Evolutionary conservation across 2,888 invertebrate species (phyloP), one percentile per base, ranked within the genome.

Genomic region (Melinaea menophilus): DNA sequence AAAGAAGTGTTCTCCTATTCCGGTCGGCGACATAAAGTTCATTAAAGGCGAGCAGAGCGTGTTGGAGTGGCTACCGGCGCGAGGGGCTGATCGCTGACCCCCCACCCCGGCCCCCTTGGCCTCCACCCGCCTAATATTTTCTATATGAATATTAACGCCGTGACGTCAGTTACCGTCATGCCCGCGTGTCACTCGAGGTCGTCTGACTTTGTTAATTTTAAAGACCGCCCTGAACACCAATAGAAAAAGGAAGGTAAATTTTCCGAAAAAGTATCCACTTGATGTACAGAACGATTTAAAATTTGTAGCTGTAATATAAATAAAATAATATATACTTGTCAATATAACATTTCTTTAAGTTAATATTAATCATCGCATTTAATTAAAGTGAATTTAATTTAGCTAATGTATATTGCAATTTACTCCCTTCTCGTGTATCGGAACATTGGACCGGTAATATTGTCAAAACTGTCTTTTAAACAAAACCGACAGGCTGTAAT

Each of bases 21-120:
- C 84, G 81, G 85, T 83, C 84, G 82, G 84, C 85, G 86, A 87
- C 87, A 85, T 85, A 90, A 88, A 89, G 89, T 89, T 90, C 88
- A 88, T 90, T 90, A 90, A 86, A 88, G 87, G 86, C 84, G 82
- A 78, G 81, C 82, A 79, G 82, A 81, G 86, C 90, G 90, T 90
- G 89, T 87, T 84, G 78, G 85, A 86, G 88, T 85, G 88, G 82
- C 79, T 75, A 83, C 78, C 76, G 78, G 77, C 79, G 79, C 69
- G 77, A 78, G 86, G 81, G 81, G 80, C 73, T 79, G 78, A 78
- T 79, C 76, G 77, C 75, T 73, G 72, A 73, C 66, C 74, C 74
- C 69, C 70, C 72, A 71, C 72, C 62, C 73, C 74, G 59, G 64
- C 58, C 68, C 71, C 71, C 63, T 62, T 67, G 57, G 59, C 64